These are phyloP conservation scores for Orchesella cincta DNA, from an alignment of 1,140 invertebrate species.

Conservation along the genomic window DNA sequence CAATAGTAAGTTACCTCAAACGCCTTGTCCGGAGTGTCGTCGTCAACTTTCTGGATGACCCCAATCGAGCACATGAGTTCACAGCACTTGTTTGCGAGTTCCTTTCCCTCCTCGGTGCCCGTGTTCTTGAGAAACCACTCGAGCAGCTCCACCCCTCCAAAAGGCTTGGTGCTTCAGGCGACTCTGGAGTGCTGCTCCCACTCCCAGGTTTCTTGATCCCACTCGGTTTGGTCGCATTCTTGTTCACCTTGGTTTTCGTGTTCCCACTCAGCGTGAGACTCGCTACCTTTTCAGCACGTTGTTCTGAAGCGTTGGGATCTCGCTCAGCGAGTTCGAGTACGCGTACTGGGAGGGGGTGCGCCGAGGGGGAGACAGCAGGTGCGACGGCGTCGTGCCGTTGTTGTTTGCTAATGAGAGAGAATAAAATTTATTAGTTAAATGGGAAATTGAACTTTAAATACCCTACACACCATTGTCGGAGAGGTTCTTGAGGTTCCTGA, in stretches of 20 bases:
- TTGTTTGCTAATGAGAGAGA: not conserved
- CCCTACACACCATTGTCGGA: not conserved
- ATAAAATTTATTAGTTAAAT: no score
- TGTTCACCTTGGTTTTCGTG: not conserved
- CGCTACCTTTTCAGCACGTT: conserved; percentile 77
- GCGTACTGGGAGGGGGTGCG: conserved; percentile 52
- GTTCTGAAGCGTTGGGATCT: conserved; percentile 60
- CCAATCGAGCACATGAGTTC: not conserved
- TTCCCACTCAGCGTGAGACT: conserved; percentile 64
- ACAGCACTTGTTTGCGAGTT: not conserved
- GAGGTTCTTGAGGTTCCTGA: not conserved
- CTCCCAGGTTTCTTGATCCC: not conserved
- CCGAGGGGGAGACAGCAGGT: conserved; percentile 44
- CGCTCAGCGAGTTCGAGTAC: conserved; percentile 56
- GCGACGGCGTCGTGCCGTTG: not conserved
- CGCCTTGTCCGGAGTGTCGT: not conserved
- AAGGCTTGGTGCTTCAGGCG: not conserved
- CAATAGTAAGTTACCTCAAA: no score
- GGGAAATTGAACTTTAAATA: not conserved
- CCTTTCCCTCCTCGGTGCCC: not conserved
- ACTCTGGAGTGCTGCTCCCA: not conserved
- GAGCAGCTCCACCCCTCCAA: not conserved
- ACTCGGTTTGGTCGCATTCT: not conserved
- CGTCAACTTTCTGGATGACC: not conserved
- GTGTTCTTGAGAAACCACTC: not conserved